Evolutionary conservation across 2,797 vertebrate genomes (phyloP).

Genomic region (Coracias cyanogaster): DNA sequence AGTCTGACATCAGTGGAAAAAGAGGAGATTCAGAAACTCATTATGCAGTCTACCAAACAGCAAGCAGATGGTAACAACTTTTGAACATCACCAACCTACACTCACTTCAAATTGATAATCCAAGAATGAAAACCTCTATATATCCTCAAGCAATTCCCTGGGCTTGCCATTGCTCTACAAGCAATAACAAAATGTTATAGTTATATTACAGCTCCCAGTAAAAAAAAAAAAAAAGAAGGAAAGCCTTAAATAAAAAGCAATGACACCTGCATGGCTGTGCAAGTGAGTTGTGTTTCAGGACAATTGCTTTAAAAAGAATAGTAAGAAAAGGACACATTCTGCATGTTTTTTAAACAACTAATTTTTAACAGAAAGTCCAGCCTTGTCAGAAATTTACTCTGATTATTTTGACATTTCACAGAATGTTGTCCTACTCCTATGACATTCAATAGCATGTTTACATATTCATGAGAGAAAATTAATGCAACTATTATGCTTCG

Average conservation of each 20-base stretch:
- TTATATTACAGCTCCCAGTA: neutral
- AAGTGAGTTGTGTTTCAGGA: neutral
- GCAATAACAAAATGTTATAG: neutral
- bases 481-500: constrained; percentile 33
- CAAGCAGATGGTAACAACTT: constrained; percentile 67
- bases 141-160: neutral
- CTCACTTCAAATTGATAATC: constrained; percentile 15
- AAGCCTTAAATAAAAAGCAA: neutral
- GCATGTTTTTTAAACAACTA: neutral
- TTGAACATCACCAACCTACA: constrained; percentile 54
- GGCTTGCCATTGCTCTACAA: neutral
- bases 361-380: neutral
- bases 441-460: constrained; percentile 2
- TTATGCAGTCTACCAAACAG: constrained; percentile 55
- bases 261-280: neutral
- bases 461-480: constrained; percentile 54
- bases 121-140: constrained; percentile 25
- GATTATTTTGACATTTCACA: neutral
- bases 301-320: neutral
- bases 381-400: neutral
- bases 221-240: neutral
- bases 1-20: constrained; percentile 55
- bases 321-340: neutral
- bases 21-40: constrained; percentile 32
- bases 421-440: neutral